These are phyloP conservation scores for Sycophila texana DNA, from an alignment of 2,888 invertebrate genomes.

Conservation along the genomic window DNA sequence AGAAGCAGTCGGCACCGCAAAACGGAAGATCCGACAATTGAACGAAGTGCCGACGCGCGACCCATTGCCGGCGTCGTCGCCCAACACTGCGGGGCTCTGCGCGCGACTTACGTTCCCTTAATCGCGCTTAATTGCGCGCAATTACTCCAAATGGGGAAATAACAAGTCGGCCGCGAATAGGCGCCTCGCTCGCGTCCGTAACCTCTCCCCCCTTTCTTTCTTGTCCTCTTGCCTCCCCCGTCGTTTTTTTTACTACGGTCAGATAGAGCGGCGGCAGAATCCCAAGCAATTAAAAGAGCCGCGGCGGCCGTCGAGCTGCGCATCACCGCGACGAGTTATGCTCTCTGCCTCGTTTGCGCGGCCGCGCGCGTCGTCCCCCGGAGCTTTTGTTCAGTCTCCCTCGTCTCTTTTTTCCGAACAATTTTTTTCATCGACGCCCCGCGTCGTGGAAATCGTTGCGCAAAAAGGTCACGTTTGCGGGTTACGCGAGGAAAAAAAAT, in stretches of 20 bases:
- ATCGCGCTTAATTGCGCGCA: slow-evolving; percentile 71
- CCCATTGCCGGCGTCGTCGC: slow-evolving; percentile 26
- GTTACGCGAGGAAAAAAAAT: not conserved
- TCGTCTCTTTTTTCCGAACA: not conserved
- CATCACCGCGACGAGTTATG: slow-evolving; percentile 12
- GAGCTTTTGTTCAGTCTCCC: not conserved
- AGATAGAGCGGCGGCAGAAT: slow-evolving; percentile 59
- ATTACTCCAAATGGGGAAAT: slow-evolving; percentile 73
- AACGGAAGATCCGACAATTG: slow-evolving; percentile 61
- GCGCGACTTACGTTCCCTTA: slow-evolving; percentile 61
- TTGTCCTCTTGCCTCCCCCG: slow-evolving; percentile 50
- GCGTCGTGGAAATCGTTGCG: slow-evolving; percentile 11
- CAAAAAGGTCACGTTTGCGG: slow-evolving; percentile 44
- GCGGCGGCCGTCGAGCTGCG: not conserved
- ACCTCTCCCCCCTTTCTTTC: slow-evolving; percentile 2
- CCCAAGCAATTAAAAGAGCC: slow-evolving; percentile 62
- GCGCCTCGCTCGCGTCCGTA: slow-evolving; percentile 20
- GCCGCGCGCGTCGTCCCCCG: not conserved
- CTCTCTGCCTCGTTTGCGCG: not conserved
- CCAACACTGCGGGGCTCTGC: not conserved
- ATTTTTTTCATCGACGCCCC: slow-evolving; percentile 8
- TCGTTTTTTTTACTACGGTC: slow-evolving; percentile 2
- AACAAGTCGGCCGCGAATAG: slow-evolving; percentile 66
- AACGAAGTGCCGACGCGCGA: slow-evolving; percentile 59
- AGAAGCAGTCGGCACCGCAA: slow-evolving; percentile 37